Evolutionary conservation across 2,888 invertebrate genomes (phyloP).

Genomic region (Doris montereyensis): DNA sequence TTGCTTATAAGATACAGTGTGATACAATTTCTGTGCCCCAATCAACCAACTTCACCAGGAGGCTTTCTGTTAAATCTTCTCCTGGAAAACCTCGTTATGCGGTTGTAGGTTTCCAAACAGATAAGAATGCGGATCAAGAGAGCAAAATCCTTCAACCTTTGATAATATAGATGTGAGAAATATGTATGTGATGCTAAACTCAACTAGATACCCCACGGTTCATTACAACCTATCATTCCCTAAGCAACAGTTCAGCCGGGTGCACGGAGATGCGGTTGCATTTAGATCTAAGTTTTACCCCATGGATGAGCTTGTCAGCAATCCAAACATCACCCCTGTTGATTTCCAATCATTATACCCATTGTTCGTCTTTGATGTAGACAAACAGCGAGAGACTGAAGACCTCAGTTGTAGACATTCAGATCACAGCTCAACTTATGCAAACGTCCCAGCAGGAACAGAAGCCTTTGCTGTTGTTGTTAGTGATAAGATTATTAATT

Average conservation of each 20-base stretch:
- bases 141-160: conserved; percentile 10
- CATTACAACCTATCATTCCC: no score
- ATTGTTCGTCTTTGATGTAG: conserved; percentile 13
- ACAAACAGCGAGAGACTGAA: conserved; percentile 22
- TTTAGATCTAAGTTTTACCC: no score
- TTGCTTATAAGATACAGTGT: conserved; percentile 8
- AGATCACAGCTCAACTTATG: conserved; percentile 5
- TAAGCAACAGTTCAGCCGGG: no score
- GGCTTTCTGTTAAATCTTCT: no score
- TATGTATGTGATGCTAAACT: no score
- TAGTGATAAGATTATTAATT: no score
- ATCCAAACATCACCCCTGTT: neutral
- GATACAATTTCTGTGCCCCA: neutral
- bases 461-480: no score
- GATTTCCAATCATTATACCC: neutral
- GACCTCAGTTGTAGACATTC: neutral
- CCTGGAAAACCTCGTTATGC: conserved; percentile 15
- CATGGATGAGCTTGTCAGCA: no score
- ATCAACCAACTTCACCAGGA: neutral
- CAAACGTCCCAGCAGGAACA: neutral
- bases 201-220: no score
- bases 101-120: conserved; percentile 20
- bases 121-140: conserved; percentile 1
- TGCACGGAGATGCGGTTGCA: no score
- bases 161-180: no score